Base-by-base conservation (phyloP, 2,888 invertebrate genomes). In the Aphidius colemani region DNA sequence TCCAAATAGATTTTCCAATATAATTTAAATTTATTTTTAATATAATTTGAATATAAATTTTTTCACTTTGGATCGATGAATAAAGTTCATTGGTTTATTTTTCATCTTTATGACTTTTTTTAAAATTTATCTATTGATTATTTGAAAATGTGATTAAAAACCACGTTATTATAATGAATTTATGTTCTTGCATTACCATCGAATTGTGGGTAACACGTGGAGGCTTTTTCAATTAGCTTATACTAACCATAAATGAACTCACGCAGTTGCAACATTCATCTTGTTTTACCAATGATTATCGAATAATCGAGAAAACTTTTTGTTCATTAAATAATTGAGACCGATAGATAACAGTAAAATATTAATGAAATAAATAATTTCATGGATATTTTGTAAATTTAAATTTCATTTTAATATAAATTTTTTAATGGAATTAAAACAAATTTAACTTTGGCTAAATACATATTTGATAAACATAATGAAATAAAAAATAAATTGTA, bases 141-240 rank as follows among this genome's bases (percentile, higher is more conserved):
- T 53, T 40, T 18, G 43, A 43, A 7, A 61, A 49, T 50, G 41
- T 55, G 40, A 56, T 61, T 50, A 56, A 56, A 61, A 61, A 55
- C 55, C 43, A 43, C 53, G 5, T 7, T 46, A 10, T 50, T 10
- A 30, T 51, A 55, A 53, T 53, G 48, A 55, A 61, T 61, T 55
- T 48, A 61, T 43, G 40, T 50, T 39, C 13, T 6, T 30, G 8
- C 45, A 48, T 48, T 11, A 8, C 39, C 40, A 55, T 45, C 13
- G 18, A 55, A 43, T 55, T 55, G 40, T 45, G 39, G 53, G 18
- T 11, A 53, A 11, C 43, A 43, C 30, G 10, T 51, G 30, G 53
- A 30, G 39, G 45, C 7, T 55, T 55, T 55, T 55, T 10, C 9
- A 13, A 13, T 43, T 55, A 43, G 41, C 11, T 55, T 13, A 30